Evolutionary conservation across 2,888 invertebrate species (phyloP).

Genomic region (Drosophila neonasuta): DNA sequence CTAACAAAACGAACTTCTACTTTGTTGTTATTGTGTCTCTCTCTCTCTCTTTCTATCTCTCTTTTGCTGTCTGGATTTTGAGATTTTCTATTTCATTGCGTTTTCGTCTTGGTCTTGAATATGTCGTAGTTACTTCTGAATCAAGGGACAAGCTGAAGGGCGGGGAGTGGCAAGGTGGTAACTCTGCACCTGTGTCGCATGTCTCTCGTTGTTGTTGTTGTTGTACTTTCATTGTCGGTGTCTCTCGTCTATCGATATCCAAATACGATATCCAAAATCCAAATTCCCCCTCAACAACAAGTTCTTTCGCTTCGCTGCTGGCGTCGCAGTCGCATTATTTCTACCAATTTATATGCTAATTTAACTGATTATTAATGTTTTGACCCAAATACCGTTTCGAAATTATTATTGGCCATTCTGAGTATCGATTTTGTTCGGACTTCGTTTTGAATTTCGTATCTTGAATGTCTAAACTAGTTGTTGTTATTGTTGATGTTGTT

Average conservation of each 20-base stretch:
- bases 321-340: conserved; percentile 49
- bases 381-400: conserved; percentile 80
- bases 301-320: conserved; percentile 33
- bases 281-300: conserved; percentile 13
- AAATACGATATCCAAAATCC: conserved; percentile 36
- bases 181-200: conserved; percentile 49
- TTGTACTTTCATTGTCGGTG: conserved; percentile 55
- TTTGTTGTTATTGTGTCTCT: conserved; percentile 23
- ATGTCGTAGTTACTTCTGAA: conserved; percentile 28
- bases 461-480: conserved; percentile 21
- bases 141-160: neutral
- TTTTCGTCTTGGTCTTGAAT: conserved; percentile 46
- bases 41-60: neutral
- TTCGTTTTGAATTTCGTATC: conserved; percentile 14
- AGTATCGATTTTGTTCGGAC: conserved; percentile 50
- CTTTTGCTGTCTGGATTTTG: conserved; percentile 1
- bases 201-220: conserved; percentile 29
- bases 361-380: conserved; percentile 80
- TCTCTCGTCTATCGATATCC: conserved; percentile 43
- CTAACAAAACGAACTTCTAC: conserved; percentile 31
- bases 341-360: conserved; percentile 77
- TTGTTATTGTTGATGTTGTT: conserved; percentile 1
- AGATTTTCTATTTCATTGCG: conserved; percentile 58
- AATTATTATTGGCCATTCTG: conserved; percentile 77
- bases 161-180: neutral